A percentile compares a stretch with the other conserved stretches of the same genome.
These are phyloP conservation scores for Chelidonichthys spinosus DNA, from an alignment of 2,797 vertebrate genomes.

Conservation along the genomic window DNA sequence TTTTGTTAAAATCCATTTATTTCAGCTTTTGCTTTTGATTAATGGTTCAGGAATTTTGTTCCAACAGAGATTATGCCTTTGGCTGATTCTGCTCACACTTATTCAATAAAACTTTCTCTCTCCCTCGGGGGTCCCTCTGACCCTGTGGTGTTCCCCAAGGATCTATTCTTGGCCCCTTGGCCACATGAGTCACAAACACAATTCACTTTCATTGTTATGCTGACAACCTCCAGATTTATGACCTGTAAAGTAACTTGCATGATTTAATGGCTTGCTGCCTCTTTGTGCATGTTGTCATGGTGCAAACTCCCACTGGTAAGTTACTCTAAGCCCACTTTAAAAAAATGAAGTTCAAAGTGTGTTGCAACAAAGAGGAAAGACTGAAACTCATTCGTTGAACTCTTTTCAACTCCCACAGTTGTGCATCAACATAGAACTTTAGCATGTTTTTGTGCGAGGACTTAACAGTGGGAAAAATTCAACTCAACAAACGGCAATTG, in stretches of 20 bases:
- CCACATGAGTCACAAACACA: conserved; percentile 8
- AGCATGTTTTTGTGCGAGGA: conserved; percentile 28
- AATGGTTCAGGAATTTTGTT: not conserved
- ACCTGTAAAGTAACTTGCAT: not conserved
- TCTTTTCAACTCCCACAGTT: conserved; percentile 42
- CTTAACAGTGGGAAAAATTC: conserved; percentile 61
- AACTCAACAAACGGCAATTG: conserved; percentile 59
- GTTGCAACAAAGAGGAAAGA: conserved; percentile 1
- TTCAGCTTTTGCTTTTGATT: no score
- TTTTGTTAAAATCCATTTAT: not conserved
- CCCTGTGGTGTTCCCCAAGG: conserved; percentile 11
- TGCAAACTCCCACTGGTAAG: not conserved
- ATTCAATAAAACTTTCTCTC: not conserved
- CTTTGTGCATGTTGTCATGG: not conserved
- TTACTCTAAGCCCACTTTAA: not conserved
- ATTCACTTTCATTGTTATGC: not conserved
- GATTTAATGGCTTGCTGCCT: not conserved
- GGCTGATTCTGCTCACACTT: not conserved
- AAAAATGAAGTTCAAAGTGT: conserved; percentile 6
- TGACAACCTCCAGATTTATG: conserved; percentile 1
- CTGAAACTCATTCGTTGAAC: conserved; percentile 5
- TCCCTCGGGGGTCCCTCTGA: conserved; percentile 4
- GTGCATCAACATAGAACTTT: conserved; percentile 24
- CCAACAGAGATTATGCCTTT: not conserved
- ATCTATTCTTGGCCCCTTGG: not conserved